Percentiles rank a stretch among this genome's conserved stretches.
phyloP scores from a whole-genome alignment of 2,797 vertebrate species.

The Harpagifer antarcticus region DNA sequence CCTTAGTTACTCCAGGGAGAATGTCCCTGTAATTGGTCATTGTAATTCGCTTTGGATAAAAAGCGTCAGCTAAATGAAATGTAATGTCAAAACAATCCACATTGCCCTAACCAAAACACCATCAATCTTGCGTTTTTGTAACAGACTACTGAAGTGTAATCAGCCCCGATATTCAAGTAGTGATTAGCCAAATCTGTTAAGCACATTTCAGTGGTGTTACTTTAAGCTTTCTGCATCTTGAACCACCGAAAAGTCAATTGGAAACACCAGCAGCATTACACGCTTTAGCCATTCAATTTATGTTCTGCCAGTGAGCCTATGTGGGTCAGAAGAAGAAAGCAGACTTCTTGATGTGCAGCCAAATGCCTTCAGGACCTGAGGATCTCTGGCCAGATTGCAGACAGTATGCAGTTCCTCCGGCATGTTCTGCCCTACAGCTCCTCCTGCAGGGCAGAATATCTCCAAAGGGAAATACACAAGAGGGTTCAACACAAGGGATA shows the following conservation, averaged over 20 bases:
- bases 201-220: not conserved
- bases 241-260: not conserved
- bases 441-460: constrained; percentile 24
- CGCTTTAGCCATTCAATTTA: not conserved
- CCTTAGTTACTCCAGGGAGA: no score
- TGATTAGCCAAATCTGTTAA: not conserved
- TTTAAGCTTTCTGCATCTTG: not conserved
- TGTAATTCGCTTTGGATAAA: no score
- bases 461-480: not conserved
- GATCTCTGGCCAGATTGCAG: constrained; percentile 27
- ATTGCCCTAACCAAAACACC: no score
- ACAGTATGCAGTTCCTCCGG: not conserved
- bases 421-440: constrained; percentile 15
- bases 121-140: no score
- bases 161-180: not conserved
- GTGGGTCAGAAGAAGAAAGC: not conserved
- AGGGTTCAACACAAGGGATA: not conserved
- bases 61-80: no score
- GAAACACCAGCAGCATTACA: not conserved
- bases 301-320: not conserved
- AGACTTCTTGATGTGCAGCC: not conserved
- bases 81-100: no score
- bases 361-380: not conserved
- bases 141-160: not conserved
- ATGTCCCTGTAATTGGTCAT: no score